These are phyloP conservation scores for Drosophila neonasuta DNA, from an alignment of 2,888 invertebrate genomes.

Conservation along the genomic window DNA sequence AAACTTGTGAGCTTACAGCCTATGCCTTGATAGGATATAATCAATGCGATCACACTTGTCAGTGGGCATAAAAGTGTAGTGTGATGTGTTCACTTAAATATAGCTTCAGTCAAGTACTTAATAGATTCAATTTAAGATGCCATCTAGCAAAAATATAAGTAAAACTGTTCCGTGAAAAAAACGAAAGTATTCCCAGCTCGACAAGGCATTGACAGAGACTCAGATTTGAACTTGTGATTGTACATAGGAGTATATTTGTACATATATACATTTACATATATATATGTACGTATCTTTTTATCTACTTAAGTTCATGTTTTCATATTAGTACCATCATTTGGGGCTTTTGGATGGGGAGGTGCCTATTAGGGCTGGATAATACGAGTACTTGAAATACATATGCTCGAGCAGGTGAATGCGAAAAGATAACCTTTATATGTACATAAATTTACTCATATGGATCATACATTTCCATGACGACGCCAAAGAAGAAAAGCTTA, in stretches of 20 bases:
- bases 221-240: slow-evolving; percentile 18
- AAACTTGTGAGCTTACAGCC: neutral
- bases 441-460: neutral
- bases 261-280: too few relatives aligned
- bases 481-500: too few relatives aligned
- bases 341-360: neutral
- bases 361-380: slow-evolving; percentile 6
- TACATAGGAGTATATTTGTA: neutral
- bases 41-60: slow-evolving; percentile 6
- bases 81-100: slow-evolving; percentile 39
- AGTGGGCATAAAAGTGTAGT: slow-evolving; percentile 16
- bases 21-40: neutral
- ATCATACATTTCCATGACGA: too few relatives aligned
- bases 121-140: slow-evolving; percentile 66
- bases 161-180: slow-evolving; percentile 49
- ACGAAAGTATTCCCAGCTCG: slow-evolving; percentile 53
- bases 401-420: slow-evolving; percentile 12
- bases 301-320: slow-evolving; percentile 1
- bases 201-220: slow-evolving; percentile 36
- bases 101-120: slow-evolving; percentile 67
- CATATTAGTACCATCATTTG: neutral
- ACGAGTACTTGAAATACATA: slow-evolving; percentile 1
- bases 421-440: neutral
- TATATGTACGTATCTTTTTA: neutral
- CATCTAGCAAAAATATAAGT: slow-evolving; percentile 40